phyloP scores from a whole-genome alignment of 2,797 vertebrate genomes.

The Podarcis siculus region DNA sequence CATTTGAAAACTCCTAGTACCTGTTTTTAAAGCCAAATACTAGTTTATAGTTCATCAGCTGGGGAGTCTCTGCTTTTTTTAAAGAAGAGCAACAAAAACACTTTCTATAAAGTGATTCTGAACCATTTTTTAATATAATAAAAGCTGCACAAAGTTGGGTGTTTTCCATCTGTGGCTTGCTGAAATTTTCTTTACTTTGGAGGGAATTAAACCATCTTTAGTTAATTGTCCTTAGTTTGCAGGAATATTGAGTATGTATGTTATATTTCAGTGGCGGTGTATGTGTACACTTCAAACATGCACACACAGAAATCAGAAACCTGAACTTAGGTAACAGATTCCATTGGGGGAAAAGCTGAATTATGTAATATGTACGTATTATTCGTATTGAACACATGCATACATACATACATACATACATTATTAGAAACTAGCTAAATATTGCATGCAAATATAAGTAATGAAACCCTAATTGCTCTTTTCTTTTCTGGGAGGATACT shows the following conservation, averaged over 20 bases:
- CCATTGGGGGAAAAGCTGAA: neutral
- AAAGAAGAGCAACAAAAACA: neutral
- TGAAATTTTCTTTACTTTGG: neutral
- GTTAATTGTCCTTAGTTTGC: neutral
- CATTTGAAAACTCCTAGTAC: neutral
- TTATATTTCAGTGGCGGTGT: neutral
- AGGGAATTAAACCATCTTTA: neutral
- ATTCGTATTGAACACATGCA: neutral
- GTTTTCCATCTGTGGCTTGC: neutral
- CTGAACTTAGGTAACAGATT: neutral
- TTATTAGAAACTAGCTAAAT: neutral
- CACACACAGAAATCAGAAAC: neutral
- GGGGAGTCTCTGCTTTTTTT: neutral
- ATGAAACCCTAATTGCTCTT: neutral
- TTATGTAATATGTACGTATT: neutral
- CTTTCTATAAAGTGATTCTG: neutral
- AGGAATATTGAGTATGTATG: neutral
- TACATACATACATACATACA: no score
- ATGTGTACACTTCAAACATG: neutral
- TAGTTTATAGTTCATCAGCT: neutral
- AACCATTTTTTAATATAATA: neutral
- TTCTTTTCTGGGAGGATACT: neutral
- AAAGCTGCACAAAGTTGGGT: neutral
- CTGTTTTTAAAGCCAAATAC: conserved; percentile 28
- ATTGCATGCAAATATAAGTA: neutral